Evolutionary conservation across 2,113 vertebrate genomes (phyloP).

Genomic region (Lamprologus sp.): DNA sequence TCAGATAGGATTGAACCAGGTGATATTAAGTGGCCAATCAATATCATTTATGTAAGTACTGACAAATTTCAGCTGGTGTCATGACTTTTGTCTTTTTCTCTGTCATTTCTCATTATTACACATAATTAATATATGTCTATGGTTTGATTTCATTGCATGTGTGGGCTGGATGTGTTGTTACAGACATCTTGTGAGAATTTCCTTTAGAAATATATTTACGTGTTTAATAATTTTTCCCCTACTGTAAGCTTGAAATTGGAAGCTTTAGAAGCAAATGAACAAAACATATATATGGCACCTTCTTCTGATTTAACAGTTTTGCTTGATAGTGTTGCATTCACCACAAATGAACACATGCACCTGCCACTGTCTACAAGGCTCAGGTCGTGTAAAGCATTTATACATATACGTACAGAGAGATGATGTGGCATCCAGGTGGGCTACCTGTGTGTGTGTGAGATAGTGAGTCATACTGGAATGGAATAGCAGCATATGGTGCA

Average conservation of each 20-base stretch:
- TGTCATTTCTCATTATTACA: neutral
- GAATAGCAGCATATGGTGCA: slow-evolving; percentile 76
- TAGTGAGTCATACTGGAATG: slow-evolving; percentile 11
- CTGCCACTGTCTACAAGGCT: neutral
- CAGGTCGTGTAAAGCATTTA: neutral
- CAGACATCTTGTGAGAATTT: neutral
- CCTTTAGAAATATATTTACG: neutral
- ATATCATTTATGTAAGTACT: neutral
- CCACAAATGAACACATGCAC: neutral
- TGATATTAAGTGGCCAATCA: neutral
- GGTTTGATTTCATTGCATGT: neutral
- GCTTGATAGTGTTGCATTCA: neutral
- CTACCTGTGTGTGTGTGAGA: slow-evolving; percentile 8
- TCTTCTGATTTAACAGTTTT: neutral
- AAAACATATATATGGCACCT: neutral
- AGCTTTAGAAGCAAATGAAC: neutral
- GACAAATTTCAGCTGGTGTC: neutral
- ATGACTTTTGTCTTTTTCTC: neutral
- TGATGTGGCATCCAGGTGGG: neutral
- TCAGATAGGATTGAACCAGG: neutral
- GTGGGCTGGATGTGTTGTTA: neutral
- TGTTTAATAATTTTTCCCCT: neutral
- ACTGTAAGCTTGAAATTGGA: neutral
- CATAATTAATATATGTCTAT: neutral
- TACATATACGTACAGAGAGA: neutral